These are phyloP conservation scores for Steatocranus sp. DNA, from an alignment of 2,797 vertebrate species.

Conservation along the genomic window DNA sequence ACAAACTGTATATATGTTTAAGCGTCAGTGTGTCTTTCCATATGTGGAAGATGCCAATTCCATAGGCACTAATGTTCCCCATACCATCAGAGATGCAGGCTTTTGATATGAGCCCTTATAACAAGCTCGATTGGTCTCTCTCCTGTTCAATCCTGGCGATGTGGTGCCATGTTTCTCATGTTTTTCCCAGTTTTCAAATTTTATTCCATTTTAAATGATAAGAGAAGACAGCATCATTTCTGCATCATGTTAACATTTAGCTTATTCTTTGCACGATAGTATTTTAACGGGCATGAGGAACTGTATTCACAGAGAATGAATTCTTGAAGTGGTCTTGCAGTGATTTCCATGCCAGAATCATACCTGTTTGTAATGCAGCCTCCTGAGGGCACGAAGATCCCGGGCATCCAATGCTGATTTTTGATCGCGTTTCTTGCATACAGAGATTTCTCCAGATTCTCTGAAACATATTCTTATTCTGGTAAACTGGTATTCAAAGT, in stretches of 20 bases:
- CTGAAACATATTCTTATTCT: not conserved
- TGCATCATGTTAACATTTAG: not conserved
- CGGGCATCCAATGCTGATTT: fast-evolving
- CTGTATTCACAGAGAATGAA: not conserved
- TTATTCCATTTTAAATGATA: not conserved
- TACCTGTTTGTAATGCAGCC: not conserved
- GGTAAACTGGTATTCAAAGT: not conserved
- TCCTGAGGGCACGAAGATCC: not conserved
- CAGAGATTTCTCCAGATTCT: not conserved
- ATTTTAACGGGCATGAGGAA: not conserved
- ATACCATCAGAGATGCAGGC: not conserved
- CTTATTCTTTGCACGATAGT: not conserved
- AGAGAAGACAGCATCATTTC: not conserved
- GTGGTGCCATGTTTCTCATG: not conserved
- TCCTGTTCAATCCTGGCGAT: not conserved
- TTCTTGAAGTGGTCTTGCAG: not conserved
- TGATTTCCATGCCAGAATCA: not conserved
- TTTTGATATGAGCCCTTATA: not conserved
- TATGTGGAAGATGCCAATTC: not conserved
- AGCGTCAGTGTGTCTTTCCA: not conserved
- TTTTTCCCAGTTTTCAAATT: not conserved
- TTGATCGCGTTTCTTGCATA: not conserved
- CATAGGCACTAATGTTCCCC: not conserved
- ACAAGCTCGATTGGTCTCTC: not conserved
- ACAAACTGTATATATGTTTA: not conserved